Percentiles rank a stretch among this genome's conserved stretches.
These are phyloP conservation scores for Keiferia lycopersicella DNA, from an alignment of 2,888 invertebrate species.

Conservation along the genomic window DNA sequence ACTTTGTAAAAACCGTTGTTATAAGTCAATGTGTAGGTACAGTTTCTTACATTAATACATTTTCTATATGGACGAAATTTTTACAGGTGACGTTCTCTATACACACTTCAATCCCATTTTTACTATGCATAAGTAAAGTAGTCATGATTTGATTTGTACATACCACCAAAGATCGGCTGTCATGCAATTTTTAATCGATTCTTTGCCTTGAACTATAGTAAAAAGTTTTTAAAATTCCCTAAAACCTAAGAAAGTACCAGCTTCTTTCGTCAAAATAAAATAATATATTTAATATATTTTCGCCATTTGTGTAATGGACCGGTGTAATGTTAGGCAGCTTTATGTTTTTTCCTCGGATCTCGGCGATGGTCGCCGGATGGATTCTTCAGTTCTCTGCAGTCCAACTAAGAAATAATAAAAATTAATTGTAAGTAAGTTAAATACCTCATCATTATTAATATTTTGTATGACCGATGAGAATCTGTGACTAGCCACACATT, in stretches of 20 bases:
- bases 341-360: conserved; percentile 85
- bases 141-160: too few relatives aligned
- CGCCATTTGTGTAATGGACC: not conserved
- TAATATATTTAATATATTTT: not conserved
- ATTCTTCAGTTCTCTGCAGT: conserved; percentile 86
- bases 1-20: not conserved
- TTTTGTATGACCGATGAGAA: too few relatives aligned
- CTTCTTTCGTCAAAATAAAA: not conserved
- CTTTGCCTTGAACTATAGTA: not conserved
- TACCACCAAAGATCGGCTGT: not conserved
- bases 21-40: not conserved
- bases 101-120: not conserved
- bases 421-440: not conserved
- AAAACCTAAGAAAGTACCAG: not conserved
- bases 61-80: conserved; percentile 32
- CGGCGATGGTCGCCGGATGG: conserved; percentile 77
- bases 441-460: too few relatives aligned
- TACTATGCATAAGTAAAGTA: not conserved
- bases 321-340: conserved; percentile 82
- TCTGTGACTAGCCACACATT: too few relatives aligned
- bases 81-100: conserved; percentile 1
- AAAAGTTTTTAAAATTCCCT: not conserved
- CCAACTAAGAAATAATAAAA: conserved; percentile 70
- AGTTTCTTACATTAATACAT: conserved; percentile 1
- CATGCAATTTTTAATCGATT: too few relatives aligned